phyloP scores from a whole-genome alignment of 2,888 invertebrate species.

The Cryptus viduatorius region DNA sequence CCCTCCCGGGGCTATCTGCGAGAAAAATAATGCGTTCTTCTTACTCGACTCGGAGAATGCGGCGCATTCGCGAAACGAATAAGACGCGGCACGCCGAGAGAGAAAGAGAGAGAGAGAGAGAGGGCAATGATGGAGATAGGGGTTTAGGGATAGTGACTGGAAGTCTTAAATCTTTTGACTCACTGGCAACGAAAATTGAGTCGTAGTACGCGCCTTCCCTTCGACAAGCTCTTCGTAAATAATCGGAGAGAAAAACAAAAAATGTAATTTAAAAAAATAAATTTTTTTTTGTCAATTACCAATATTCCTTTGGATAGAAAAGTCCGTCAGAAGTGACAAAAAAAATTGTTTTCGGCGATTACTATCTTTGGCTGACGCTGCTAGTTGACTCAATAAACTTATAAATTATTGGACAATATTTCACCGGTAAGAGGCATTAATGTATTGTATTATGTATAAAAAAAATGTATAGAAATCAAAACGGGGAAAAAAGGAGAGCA shows the following conservation, averaged over 20 bases:
- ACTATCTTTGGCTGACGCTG: too few species aligned
- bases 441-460: too few species aligned
- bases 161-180: conserved; percentile 69
- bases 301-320: too few species aligned
- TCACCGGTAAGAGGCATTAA: too few species aligned
- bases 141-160: conserved; percentile 64
- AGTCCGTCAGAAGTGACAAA: too few species aligned
- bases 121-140: conserved; percentile 69
- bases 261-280: not conserved
- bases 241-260: conserved; percentile 3
- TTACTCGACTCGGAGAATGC: conserved; percentile 61
- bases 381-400: too few species aligned
- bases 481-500: not conserved
- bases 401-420: too few species aligned
- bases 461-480: too few species aligned
- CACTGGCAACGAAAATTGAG: conserved; percentile 70
- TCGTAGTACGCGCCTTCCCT: conserved; percentile 15
- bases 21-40: conserved; percentile 68
- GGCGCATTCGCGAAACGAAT: conserved; percentile 38
- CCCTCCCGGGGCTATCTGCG: conserved; percentile 47
- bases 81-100: conserved; percentile 33
- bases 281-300: not conserved
- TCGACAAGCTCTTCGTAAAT: conserved; percentile 4
- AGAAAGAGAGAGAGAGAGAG: conserved; percentile 50
- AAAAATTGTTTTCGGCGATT: too few species aligned